phyloP scores from a whole-genome alignment of 2,888 invertebrate genomes.

The Lampropteryx suffumata region DNA sequence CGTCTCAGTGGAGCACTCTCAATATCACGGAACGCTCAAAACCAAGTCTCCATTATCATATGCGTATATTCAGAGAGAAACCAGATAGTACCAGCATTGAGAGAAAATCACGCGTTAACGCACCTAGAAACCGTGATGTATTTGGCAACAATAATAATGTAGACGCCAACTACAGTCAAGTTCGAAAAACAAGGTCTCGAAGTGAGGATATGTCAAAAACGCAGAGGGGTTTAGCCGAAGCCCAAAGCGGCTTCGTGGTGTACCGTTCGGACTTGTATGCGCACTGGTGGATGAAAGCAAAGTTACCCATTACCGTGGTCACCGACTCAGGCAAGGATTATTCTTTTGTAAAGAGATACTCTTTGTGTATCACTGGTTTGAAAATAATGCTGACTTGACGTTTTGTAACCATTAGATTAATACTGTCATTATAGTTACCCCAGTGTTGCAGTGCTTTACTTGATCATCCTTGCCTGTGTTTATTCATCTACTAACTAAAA shows the following conservation, averaged over 20 bases:
- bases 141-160: constrained; percentile 53
- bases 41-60: constrained; percentile 77
- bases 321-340: constrained; percentile 84
- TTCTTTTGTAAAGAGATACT: constrained; percentile 81
- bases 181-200: constrained; percentile 68
- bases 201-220: constrained; percentile 76
- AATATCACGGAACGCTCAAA: constrained; percentile 75
- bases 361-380: constrained; percentile 81
- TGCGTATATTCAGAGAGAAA: constrained; percentile 75
- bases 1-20: constrained; percentile 76
- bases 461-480: constrained; percentile 84
- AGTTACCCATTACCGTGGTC: constrained; percentile 86
- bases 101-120: constrained; percentile 60
- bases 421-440: constrained; percentile 75
- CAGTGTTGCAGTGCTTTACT: constrained; percentile 83
- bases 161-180: constrained; percentile 43
- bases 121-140: constrained; percentile 63
- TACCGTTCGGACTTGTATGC: constrained; percentile 94
- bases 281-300: constrained; percentile 96
- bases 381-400: constrained; percentile 79
- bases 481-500: constrained; percentile 79
- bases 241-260: constrained; percentile 78
- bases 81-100: constrained; percentile 45
- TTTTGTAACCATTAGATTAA: constrained; percentile 80
- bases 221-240: constrained; percentile 68